These are phyloP conservation scores for Chascanopsetta lugubris DNA, from an alignment of 2,113 vertebrate species.

Conservation along the genomic window DNA sequence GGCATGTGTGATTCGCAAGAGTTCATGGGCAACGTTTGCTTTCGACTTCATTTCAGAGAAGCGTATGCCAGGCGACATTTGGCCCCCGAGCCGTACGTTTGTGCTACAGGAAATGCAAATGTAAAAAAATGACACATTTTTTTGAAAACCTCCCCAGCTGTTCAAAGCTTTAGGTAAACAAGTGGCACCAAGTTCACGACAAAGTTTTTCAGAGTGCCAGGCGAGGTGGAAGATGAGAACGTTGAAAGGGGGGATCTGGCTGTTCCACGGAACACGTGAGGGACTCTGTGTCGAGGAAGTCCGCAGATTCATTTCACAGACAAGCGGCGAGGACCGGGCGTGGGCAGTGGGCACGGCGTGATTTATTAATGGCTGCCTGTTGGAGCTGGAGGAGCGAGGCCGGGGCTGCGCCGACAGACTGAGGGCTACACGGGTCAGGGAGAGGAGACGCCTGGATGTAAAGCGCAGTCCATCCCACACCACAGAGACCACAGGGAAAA, in stretches of 20 bases:
- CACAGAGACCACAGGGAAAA: slow-evolving; percentile 52
- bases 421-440: slow-evolving; percentile 53
- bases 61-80: no score
- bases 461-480: slow-evolving; percentile 42
- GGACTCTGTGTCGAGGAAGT: slow-evolving; percentile 48
- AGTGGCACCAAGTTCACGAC: not conserved
- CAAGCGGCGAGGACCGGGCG: slow-evolving; percentile 62
- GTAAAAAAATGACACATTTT: no score
- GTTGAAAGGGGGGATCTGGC: not conserved
- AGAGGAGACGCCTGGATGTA: slow-evolving; percentile 43
- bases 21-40: no score
- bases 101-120: no score
- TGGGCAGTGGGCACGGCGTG: slow-evolving; percentile 72
- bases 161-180: no score
- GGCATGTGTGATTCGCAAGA: no score
- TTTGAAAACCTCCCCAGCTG: no score
- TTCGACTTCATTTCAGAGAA: no score
- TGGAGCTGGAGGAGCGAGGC: slow-evolving; percentile 52
- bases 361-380: slow-evolving; percentile 76
- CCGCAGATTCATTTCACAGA: slow-evolving; percentile 71
- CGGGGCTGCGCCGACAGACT: slow-evolving; percentile 38
- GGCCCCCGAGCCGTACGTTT: no score
- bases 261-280: slow-evolving; percentile 41
- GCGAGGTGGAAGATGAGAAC: not conserved
- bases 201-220: not conserved